Evolutionary conservation across 1,140 invertebrate genomes (phyloP).

Genomic region (Caerostris darwini): DNA sequence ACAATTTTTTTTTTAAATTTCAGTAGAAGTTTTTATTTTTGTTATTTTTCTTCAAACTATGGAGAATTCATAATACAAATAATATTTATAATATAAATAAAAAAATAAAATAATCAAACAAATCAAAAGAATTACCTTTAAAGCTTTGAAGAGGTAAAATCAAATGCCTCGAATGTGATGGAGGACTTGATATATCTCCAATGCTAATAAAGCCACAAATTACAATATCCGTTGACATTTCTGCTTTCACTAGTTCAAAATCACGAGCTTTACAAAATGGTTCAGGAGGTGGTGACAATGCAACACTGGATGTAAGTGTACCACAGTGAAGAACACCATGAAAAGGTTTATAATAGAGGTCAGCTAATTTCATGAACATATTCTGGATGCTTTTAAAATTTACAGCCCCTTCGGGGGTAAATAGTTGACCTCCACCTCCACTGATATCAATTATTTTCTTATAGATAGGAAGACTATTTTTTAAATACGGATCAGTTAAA

Average conservation of each 20-base stretch:
- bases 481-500: conserved; percentile 81
- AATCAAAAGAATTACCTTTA: conserved; percentile 81
- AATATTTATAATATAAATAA: background rate
- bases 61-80: no score
- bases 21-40: no score
- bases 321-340: conserved; percentile 90
- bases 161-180: conserved; percentile 93
- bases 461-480: conserved; percentile 82
- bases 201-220: conserved; percentile 92
- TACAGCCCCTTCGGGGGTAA: conserved; percentile 85
- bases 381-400: conserved; percentile 85
- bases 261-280: conserved; percentile 86
- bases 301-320: conserved; percentile 87
- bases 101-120: background rate
- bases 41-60: no score
- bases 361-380: conserved; percentile 88
- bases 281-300: conserved; percentile 90
- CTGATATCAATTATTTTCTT: conserved; percentile 85
- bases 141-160: conserved; percentile 88
- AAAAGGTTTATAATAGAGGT: conserved; percentile 90
- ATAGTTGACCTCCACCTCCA: conserved; percentile 86
- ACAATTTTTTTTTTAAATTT: no score
- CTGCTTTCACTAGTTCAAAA: conserved; percentile 85
- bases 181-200: conserved; percentile 94
- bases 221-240: conserved; percentile 86